phyloP scores from a whole-genome alignment of 2,113 vertebrate genomes.

The Psilopsiagon aurifrons region DNA sequence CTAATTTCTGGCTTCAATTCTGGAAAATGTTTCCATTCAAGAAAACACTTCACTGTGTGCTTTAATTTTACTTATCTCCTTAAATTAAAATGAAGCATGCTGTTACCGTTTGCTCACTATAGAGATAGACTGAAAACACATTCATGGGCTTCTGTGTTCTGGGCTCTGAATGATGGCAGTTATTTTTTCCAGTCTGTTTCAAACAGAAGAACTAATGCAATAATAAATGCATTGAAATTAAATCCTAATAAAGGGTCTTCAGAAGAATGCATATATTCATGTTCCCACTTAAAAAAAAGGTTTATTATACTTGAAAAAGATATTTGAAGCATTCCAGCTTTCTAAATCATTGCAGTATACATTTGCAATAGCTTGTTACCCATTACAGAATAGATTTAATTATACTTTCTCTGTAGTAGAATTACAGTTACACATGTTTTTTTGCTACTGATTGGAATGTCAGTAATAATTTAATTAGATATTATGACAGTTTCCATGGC shows the following conservation, averaged over 20 bases:
- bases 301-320: constrained; percentile 49
- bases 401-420: constrained; percentile 52
- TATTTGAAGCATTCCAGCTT: constrained; percentile 55
- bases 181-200: constrained; percentile 32
- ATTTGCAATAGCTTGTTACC: constrained; percentile 61
- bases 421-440: constrained; percentile 69
- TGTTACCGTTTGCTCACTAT: background rate
- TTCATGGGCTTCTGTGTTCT: background rate
- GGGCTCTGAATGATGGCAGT: background rate
- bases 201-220: constrained; percentile 37
- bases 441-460: constrained; percentile 66
- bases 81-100: constrained; percentile 26
- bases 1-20: constrained; percentile 5
- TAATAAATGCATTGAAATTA: constrained; percentile 54
- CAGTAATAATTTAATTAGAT: constrained; percentile 66
- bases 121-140: background rate
- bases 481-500: constrained; percentile 63
- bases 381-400: constrained; percentile 49
- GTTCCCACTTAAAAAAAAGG: constrained; percentile 46
- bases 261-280: constrained; percentile 44
- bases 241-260: constrained; percentile 48
- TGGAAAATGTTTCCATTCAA: constrained; percentile 6
- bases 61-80: constrained; percentile 41
- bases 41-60: background rate
- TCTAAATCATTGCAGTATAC: constrained; percentile 8